These are phyloP conservation scores for Thunnus albacares DNA, from an alignment of 2,797 vertebrate genomes.

Conservation along the genomic window DNA sequence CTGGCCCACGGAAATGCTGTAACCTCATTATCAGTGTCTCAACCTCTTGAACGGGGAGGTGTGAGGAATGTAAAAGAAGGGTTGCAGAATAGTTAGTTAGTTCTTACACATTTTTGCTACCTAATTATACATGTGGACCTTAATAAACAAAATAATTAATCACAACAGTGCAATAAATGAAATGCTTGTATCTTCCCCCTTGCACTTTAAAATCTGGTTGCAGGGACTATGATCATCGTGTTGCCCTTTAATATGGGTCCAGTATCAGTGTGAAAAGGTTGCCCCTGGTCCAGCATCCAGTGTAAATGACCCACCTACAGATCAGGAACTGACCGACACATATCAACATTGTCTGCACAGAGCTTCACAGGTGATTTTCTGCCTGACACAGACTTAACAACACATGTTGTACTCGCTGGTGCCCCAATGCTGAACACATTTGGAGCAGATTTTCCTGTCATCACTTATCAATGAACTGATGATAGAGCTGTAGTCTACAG, in stretches of 20 bases:
- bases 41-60: slow-evolving; percentile 39
- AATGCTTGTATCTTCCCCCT: no score
- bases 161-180: background rate
- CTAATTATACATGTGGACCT: background rate
- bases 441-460: no score
- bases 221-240: background rate
- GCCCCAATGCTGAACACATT: no score
- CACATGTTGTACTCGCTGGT: no score
- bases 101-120: slow-evolving; percentile 31
- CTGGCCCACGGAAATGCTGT: slow-evolving; percentile 62
- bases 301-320: slow-evolving; percentile 10
- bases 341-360: background rate
- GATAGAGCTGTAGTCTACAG: no score
- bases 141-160: background rate
- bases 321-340: background rate
- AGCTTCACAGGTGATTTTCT: background rate
- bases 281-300: slow-evolving; percentile 2
- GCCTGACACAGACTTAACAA: no score
- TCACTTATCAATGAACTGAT: no score
- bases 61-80: slow-evolving; percentile 47
- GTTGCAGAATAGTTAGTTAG: slow-evolving; percentile 15
- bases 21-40: slow-evolving; percentile 75
- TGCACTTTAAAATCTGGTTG: slow-evolving; percentile 18
- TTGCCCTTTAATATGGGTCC: slow-evolving; percentile 8
- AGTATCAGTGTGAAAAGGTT: slow-evolving; percentile 4